phyloP scores from a whole-genome alignment of 2,888 invertebrate genomes.

The Ornithoptera alexandrae region DNA sequence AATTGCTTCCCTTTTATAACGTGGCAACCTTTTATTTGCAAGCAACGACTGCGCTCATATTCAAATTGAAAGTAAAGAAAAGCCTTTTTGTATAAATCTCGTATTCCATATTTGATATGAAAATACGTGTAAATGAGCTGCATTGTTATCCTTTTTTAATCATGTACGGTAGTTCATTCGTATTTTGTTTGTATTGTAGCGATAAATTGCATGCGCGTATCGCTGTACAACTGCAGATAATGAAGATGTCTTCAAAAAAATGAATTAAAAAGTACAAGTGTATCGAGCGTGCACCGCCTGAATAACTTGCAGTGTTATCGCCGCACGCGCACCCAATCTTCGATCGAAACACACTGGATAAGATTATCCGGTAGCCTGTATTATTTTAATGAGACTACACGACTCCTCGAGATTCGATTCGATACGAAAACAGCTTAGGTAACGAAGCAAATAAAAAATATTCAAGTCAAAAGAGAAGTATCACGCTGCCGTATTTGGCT shows the following conservation, averaged over 20 bases:
- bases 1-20: slow-evolving; percentile 77
- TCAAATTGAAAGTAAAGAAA: too few relatives aligned
- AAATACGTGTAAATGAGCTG: slow-evolving; percentile 7
- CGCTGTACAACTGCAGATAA: slow-evolving; percentile 59
- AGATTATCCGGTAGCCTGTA: slow-evolving; percentile 80
- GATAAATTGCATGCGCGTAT: slow-evolving; percentile 32
- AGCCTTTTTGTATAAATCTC: too few relatives aligned
- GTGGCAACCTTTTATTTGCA: slow-evolving; percentile 50
- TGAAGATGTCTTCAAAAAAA: slow-evolving; percentile 74
- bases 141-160: slow-evolving; percentile 29
- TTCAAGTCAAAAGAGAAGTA: slow-evolving; percentile 75
- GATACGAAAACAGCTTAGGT: slow-evolving; percentile 75
- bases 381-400: slow-evolving; percentile 81
- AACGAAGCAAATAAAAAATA: slow-evolving; percentile 74
- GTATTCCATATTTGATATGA: slow-evolving; percentile 5
- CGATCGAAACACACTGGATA: slow-evolving; percentile 79
- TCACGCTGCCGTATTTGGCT: slow-evolving; percentile 61
- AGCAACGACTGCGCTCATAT: neutral
- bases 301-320: slow-evolving; percentile 77
- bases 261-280: slow-evolving; percentile 71
- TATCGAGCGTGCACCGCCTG: slow-evolving; percentile 72
- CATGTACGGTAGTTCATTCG: slow-evolving; percentile 6
- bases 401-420: slow-evolving; percentile 73
- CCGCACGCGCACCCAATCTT: slow-evolving; percentile 78
- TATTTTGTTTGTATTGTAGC: slow-evolving; percentile 23